Evolutionary conservation across 2,113 vertebrate species (phyloP), one percentile per base, ranked within the genome.

Genomic region (Mystacornis crossleyi): DNA sequence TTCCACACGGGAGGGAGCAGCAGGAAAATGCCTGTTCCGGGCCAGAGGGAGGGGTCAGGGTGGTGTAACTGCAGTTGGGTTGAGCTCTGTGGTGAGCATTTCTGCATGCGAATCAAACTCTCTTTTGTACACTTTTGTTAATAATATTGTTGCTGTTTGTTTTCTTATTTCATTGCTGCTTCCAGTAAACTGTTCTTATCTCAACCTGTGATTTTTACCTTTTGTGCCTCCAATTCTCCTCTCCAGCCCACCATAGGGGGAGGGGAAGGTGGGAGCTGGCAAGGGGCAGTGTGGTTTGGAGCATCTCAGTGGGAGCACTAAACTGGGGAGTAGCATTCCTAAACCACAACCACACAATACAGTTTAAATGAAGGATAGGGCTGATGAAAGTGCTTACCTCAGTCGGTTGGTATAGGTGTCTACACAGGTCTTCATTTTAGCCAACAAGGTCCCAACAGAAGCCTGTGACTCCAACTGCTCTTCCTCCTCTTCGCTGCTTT

Each of bases 381-480:
- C 64, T n/a, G 71, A 75, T 10, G 9, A 38, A 84, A 48, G 29
- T 8, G 34, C 31, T 89, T 79, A 92, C 99, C 99, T 99, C 97
- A 99, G 98, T 61, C 99, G 98, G 96, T 99, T 99, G 93, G 99
- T 99, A 64, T 99, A 99, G 13, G 99, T 99, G 96, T 99, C 99
- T 36, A 99, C 99, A 70, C 99, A 99, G 16, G 99, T 99, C 98
- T 99, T 99, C 99, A 99, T 99, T 98, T 99, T 99, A 93, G 99
- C 99, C 96, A 99, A 92, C 86, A 99, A 97, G 96, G 99, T 99
- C 75, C 99, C 99, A 82, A 99, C 99, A 20, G 99, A 99, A 70
- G 99, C 98, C 87, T 99, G 99, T 75, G 99, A 99, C 95, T 99
- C 99, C 11, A 98, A 74, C 47, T 98, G 98, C 25, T 99, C 99